Evolutionary conservation across 2,113 vertebrate genomes (phyloP).

Genomic region (Nothobranchius kuhntae): DNA sequence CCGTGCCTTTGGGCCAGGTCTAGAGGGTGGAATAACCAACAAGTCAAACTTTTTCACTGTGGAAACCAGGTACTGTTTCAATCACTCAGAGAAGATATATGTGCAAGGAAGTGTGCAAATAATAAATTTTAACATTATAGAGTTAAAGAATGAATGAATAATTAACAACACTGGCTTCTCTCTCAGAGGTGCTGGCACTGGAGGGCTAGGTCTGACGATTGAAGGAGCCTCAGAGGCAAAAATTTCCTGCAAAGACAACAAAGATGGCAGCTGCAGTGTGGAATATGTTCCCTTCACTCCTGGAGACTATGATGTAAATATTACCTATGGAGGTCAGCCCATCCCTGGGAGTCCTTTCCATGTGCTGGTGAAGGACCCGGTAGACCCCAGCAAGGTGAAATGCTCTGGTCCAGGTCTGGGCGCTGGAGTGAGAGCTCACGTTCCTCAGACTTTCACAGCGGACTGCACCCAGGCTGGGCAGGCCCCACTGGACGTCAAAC

Average conservation of each 20-base stretch:
- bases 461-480: slow-evolving; percentile 88
- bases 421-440: slow-evolving; percentile 84
- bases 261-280: slow-evolving; percentile 94
- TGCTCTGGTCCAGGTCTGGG: slow-evolving; percentile 91
- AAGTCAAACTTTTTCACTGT: slow-evolving; percentile 94
- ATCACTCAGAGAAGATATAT: background rate
- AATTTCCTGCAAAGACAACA: slow-evolving; percentile 97
- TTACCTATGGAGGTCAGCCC: slow-evolving; percentile 91
- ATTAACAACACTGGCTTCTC: slow-evolving; percentile 7
- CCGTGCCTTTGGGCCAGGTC: slow-evolving; percentile 88
- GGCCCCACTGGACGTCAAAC: slow-evolving; percentile 87
- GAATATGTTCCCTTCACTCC: slow-evolving; percentile 93
- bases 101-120: background rate
- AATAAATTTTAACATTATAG: background rate
- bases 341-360: slow-evolving; percentile 94
- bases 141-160: background rate
- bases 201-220: slow-evolving; percentile 91
- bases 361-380: slow-evolving; percentile 88
- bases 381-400: slow-evolving; percentile 92
- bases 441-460: slow-evolving; percentile 90
- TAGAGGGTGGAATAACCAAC: slow-evolving; percentile 90
- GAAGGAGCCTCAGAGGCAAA: slow-evolving; percentile 96
- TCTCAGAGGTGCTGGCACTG: slow-evolving; percentile 90
- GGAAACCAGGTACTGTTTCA: slow-evolving; percentile 78
- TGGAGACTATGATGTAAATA: slow-evolving; percentile 94